Evolutionary conservation across 2,888 invertebrate species (phyloP).

Genomic region (Actias luna): DNA sequence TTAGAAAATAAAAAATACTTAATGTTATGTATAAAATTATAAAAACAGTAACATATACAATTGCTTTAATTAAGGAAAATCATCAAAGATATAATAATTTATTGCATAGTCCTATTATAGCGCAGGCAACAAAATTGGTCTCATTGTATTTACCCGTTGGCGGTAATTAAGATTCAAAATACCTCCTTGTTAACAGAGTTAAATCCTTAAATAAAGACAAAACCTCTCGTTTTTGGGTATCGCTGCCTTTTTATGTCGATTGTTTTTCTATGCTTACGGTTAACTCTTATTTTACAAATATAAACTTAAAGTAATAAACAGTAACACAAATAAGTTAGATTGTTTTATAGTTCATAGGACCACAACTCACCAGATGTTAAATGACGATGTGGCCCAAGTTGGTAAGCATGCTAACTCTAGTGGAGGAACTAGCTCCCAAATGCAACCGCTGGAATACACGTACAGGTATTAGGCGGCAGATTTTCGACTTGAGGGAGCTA

Average conservation of each 20-base stretch:
- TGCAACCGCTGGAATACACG: too few species aligned
- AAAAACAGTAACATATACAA: too few species aligned
- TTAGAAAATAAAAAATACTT: too few species aligned
- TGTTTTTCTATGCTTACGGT: background rate
- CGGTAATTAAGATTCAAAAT: slow-evolving; percentile 75
- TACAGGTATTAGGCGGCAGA: too few species aligned
- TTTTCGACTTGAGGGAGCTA: too few species aligned
- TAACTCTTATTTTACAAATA: background rate
- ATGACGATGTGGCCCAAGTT: too few species aligned
- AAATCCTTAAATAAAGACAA: slow-evolving; percentile 54
- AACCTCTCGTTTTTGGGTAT: slow-evolving; percentile 29
- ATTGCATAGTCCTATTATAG: background rate
- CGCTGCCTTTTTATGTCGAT: slow-evolving; percentile 1
- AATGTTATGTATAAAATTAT: background rate
- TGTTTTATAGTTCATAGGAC: too few species aligned
- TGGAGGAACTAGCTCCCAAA: too few species aligned
- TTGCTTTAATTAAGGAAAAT: too few species aligned
- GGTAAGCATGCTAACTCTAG: too few species aligned
- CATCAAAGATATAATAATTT: background rate
- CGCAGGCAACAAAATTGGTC: slow-evolving; percentile 48
- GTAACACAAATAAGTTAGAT: too few species aligned
- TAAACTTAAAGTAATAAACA: background rate
- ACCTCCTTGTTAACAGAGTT: slow-evolving; percentile 63
- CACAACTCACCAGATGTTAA: too few species aligned
- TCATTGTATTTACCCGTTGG: slow-evolving; percentile 64